A percentile compares a stretch with the other conserved stretches of the same genome.
Evolutionary conservation across 2,888 invertebrate species (phyloP).

Genomic region (Cartodere bifasciata): DNA sequence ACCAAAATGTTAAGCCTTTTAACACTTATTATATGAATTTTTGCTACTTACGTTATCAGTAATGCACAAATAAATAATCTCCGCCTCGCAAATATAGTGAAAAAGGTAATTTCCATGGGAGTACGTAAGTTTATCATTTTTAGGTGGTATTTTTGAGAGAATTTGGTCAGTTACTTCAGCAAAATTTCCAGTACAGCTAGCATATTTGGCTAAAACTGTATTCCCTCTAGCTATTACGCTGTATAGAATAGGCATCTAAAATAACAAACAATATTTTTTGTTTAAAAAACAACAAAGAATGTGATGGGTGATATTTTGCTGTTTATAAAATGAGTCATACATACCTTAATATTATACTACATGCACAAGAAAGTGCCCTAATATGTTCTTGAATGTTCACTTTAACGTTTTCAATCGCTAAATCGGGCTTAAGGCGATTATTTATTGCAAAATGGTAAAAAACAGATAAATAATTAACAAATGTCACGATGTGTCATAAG

Average conservation of each 20-base stretch:
- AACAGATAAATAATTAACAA: no score
- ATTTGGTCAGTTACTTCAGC: slow-evolving; percentile 90
- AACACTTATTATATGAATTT: slow-evolving; percentile 1
- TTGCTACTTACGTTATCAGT: slow-evolving; percentile 72
- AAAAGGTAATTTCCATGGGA: slow-evolving; percentile 88
- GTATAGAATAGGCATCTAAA: slow-evolving; percentile 79
- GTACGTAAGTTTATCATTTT: slow-evolving; percentile 84
- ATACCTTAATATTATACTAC: no score
- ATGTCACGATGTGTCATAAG: no score
- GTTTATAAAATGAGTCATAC: no score
- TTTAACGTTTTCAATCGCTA: no score
- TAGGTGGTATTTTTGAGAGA: slow-evolving; percentile 72
- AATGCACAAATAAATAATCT: slow-evolving; percentile 85
- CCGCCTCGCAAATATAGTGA: slow-evolving; percentile 79
- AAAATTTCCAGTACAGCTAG: slow-evolving; percentile 88
- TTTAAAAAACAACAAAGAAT: no score
- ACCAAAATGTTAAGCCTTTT: slow-evolving; percentile 3
- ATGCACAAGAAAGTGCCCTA: no score
- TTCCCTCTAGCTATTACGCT: slow-evolving; percentile 79
- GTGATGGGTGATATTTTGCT: no score
- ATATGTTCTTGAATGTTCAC: no score
- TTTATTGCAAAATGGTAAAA: no score
- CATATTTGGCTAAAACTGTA: slow-evolving; percentile 79
- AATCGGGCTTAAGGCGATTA: no score
- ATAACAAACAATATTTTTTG: slow-evolving; percentile 6